Conservation (phyloP, 2,113 vertebrate species). For the Loxodonta africana region DNA sequence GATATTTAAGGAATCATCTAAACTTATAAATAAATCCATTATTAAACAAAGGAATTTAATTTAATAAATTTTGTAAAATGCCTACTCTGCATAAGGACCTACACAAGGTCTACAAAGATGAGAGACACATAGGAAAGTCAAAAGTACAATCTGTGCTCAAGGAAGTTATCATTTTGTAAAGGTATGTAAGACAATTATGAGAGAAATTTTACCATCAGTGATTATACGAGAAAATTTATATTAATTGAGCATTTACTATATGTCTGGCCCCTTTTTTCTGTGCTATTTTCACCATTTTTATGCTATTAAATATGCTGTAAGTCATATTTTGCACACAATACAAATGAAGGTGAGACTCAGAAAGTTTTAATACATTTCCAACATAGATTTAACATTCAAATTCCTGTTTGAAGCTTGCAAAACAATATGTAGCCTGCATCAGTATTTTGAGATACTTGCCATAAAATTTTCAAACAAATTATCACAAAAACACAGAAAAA, state of each 20-base stretch:
- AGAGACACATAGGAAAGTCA: background rate
- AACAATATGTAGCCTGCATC: background rate
- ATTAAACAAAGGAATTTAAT: background rate
- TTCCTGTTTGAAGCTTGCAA: background rate
- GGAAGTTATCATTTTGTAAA: background rate
- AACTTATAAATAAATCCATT: background rate
- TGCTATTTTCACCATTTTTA: background rate
- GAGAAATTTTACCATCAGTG: background rate
- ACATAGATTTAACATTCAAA: background rate
- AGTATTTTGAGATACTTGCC: background rate
- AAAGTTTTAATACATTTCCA: background rate
- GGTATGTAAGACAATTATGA: background rate
- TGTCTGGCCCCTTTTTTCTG: background rate
- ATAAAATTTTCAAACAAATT: background rate
- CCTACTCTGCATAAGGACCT: background rate
- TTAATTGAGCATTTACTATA: background rate
- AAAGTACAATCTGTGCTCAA: conserved; percentile 4
- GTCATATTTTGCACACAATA: background rate
- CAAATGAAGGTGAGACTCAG: background rate
- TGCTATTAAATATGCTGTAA: background rate
- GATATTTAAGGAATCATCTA: conserved; percentile 8
- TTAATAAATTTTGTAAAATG: background rate
- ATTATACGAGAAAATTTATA: background rate
- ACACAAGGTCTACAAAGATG: background rate
- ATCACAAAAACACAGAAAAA: background rate